Percentiles rank a stretch among this genome's conserved stretches.
Conservation (phyloP, 2,113 vertebrate genomes). For the Phocoena sinus region DNA sequence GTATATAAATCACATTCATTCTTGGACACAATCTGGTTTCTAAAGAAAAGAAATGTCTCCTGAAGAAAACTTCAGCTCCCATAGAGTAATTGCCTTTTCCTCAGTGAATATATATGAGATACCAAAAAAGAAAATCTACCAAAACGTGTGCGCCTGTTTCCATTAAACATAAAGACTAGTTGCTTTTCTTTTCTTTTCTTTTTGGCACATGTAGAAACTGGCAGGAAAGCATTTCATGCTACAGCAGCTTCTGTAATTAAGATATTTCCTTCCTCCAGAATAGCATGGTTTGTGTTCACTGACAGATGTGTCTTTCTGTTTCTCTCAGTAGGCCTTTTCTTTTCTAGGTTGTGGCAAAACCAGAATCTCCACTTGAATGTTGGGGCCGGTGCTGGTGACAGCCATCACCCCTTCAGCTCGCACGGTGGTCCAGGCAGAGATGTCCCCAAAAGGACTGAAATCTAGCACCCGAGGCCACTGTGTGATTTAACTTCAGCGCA, state of each 20-base stretch:
- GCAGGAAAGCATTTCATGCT: not conserved
- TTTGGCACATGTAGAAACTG: not conserved
- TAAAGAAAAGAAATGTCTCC: not conserved
- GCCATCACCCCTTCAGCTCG: rapidly evolving
- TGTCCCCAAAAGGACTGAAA: rapidly evolving
- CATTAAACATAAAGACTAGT: not conserved
- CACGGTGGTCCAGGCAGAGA: not conserved
- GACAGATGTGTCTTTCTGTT: not conserved
- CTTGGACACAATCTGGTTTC: not conserved
- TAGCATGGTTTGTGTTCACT: not conserved
- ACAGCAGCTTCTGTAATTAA: not conserved
- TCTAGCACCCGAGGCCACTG: too few species aligned
- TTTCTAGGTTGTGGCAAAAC: not conserved
- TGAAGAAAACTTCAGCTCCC: not conserved
- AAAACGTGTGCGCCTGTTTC: not conserved
- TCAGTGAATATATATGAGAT: not conserved
- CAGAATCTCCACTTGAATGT: not conserved
- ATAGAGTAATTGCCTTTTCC: not conserved
- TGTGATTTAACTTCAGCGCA: not conserved
- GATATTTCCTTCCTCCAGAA: not conserved
- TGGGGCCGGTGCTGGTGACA: not conserved
- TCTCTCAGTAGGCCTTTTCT: not conserved
- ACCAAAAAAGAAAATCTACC: not conserved
- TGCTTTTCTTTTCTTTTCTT: not conserved
- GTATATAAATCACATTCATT: not conserved